Base-by-base conservation (phyloP, 2,888 invertebrate species). In the Latheticus oryzae region DNA sequence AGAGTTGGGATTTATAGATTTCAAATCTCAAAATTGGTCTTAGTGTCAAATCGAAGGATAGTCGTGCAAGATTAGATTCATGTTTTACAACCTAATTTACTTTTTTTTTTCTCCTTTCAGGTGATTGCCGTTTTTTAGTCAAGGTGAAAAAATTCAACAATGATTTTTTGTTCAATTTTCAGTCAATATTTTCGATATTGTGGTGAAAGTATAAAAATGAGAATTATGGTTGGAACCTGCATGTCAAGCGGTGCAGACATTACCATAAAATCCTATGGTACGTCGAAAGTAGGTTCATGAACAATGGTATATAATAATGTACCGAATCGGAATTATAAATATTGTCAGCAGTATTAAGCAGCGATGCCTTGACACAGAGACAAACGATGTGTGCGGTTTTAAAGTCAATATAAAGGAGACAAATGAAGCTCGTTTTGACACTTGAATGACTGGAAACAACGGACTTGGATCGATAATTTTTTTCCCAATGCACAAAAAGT, bases 351-450 rank as follows among this genome's bases (percentile, higher is more conserved):
- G 32, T 30, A 45, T 45, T 45, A 45, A 45, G 45, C 45, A 32
- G 45, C 30, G 32, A 45, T 16, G 45, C 26, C 24, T 24, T 37
- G 48, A 48, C 48, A 48, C 48, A 11, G 48, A 48, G 48, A 48
- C 48, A 48, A 48, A 48, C 48, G 48, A 48, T 37, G 48, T 48
- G 48, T 48, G 48, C 48, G 48, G 48, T 48, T 48, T 48, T 48
- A 48, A 48, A 37, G 37, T 48, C 48, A 48, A 48, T 50, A 28
- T 50, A 50, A 50, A 50, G 30, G 50, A 50, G 50, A 50, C 38
- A 50, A 50, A 50, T 50, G 48, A 37, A 35, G 21, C 37, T 35
- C 15, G 13, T 11, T 2, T 9, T 48, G 48, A 48, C 48, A 48
- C 48, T 48, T 48, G 48, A 48, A 48, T 48, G 48, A 48, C 35